Conservation (phyloP, 2,797 vertebrate genomes). For the Tragelaphus eurycerus region DNA sequence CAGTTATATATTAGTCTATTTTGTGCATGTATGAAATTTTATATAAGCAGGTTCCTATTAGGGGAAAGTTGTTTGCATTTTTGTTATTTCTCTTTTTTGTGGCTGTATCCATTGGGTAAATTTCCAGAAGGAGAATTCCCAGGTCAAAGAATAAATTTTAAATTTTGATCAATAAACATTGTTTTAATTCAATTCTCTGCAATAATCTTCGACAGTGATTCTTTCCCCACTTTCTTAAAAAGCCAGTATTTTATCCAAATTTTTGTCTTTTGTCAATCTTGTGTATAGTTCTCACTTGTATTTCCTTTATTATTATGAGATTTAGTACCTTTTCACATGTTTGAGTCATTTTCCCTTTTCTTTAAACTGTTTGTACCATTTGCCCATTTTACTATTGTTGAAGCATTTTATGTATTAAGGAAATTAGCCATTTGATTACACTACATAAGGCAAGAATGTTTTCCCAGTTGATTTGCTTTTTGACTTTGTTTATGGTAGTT, state of each 20-base stretch:
- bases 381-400: neutral
- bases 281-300: neutral
- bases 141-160: neutral
- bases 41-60: neutral
- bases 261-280: neutral
- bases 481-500: neutral
- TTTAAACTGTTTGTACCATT: neutral
- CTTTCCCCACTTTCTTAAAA: neutral
- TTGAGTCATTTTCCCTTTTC: neutral
- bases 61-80: neutral
- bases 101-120: neutral
- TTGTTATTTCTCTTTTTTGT: neutral
- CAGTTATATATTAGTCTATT: neutral
- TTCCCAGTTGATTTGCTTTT: neutral
- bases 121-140: neutral
- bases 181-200: neutral
- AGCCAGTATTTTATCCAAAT: neutral
- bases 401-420: neutral
- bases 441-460: neutral
- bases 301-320: neutral
- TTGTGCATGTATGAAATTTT: neutral
- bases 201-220: neutral
- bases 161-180: neutral
- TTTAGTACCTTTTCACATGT: neutral
- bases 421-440: neutral